A percentile compares a stretch with the other conserved stretches of the same genome.
phyloP scores from a whole-genome alignment of 2,888 invertebrate species.

The Chaetogeoica ovagalla region DNA sequence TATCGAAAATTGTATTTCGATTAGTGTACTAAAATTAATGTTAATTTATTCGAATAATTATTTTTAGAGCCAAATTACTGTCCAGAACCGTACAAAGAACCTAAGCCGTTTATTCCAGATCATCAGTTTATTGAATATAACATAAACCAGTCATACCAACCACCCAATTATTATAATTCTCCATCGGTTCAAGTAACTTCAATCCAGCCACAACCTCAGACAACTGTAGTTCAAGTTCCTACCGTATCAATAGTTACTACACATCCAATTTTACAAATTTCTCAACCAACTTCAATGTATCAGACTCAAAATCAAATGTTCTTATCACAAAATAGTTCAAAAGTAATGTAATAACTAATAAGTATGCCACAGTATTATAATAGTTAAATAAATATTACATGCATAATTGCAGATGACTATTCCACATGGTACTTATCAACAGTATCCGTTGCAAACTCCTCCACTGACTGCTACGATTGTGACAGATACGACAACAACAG shows the following conservation, averaged over 20 bases:
- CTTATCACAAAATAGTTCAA: conserved; percentile 42
- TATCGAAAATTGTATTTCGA: too few species aligned
- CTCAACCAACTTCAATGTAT: conserved; percentile 49
- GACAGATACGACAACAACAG: conserved; percentile 49
- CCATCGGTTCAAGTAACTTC: conserved; percentile 50
- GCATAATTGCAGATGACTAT: conserved; percentile 13
- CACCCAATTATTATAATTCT: conserved; percentile 38
- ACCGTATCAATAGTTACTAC: conserved; percentile 51
- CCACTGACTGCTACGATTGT: conserved; percentile 49
- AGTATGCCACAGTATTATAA: background rate
- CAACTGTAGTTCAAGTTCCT: conserved; percentile 51
- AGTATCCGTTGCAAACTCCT: conserved; percentile 47
- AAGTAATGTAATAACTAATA: conserved; percentile 22
- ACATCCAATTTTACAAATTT: conserved; percentile 49
- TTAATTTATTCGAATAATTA: too few species aligned
- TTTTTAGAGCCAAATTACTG: conserved; percentile 38
- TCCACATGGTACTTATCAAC: conserved; percentile 33
- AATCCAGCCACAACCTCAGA: conserved; percentile 46
- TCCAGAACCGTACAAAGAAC: conserved; percentile 36
- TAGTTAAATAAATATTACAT: background rate
- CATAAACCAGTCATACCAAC: conserved; percentile 41
- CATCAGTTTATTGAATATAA: conserved; percentile 49
- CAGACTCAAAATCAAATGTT: conserved; percentile 39
- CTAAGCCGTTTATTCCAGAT: conserved; percentile 30
- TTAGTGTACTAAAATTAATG: too few species aligned